Conservation (phyloP, 2,888 invertebrate species). For the Barypeithes pellucidus region DNA sequence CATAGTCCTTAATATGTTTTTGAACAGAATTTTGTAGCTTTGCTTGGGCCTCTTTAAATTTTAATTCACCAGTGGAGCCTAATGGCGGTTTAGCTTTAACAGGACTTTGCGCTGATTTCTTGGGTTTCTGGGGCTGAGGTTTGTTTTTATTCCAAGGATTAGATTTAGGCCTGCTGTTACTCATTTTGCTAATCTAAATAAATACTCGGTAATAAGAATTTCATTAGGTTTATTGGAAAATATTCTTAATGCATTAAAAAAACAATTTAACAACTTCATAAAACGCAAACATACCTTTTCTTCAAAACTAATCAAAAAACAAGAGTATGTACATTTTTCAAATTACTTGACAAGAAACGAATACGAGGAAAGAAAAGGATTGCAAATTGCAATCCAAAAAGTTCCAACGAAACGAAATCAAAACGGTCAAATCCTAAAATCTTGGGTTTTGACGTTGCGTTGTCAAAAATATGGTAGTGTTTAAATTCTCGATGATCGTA, state of each 20-base stretch:
- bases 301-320: too few relatives aligned
- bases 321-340: too few relatives aligned
- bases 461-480: neutral
- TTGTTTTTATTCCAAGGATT: slow-evolving; percentile 62
- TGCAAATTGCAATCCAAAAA: too few relatives aligned
- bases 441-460: neutral
- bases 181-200: slow-evolving; percentile 31
- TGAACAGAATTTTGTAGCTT: slow-evolving; percentile 72
- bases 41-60: slow-evolving; percentile 71
- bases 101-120: slow-evolving; percentile 37
- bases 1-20: slow-evolving; percentile 71
- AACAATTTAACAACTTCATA: too few relatives aligned
- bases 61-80: slow-evolving; percentile 61
- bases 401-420: too few relatives aligned
- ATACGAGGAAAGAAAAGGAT: too few relatives aligned
- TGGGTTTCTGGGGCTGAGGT: slow-evolving; percentile 52
- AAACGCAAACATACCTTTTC: too few relatives aligned
- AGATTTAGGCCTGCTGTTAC: slow-evolving; percentile 33
- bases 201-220: neutral
- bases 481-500: neutral
- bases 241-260: too few relatives aligned
- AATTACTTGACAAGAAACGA: too few relatives aligned
- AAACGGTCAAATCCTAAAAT: too few relatives aligned
- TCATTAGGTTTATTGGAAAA: too few relatives aligned
- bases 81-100: slow-evolving; percentile 48